Evolutionary conservation across 2,888 invertebrate species (phyloP).

Genomic region (Drosophila mimica): DNA sequence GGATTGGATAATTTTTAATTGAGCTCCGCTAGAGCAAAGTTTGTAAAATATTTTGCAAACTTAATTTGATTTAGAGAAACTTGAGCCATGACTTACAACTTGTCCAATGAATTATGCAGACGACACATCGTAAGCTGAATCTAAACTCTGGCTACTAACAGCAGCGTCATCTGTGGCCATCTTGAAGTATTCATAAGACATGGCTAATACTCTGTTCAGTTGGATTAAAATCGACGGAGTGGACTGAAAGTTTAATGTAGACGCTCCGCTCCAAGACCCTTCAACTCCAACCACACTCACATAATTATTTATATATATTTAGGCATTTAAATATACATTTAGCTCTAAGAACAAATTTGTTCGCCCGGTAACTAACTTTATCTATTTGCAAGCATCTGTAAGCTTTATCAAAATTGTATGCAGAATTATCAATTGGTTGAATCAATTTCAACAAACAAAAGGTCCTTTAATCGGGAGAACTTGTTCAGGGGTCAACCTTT

Average conservation of each 20-base stretch:
- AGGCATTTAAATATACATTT: neutral
- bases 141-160: conserved; percentile 23
- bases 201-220: conserved; percentile 10
- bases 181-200: conserved; percentile 68
- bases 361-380: too few relatives aligned
- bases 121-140: conserved; percentile 48
- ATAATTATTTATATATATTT: neutral
- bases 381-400: too few relatives aligned
- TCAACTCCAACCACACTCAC: neutral
- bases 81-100: conserved; percentile 72
- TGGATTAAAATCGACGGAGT: neutral
- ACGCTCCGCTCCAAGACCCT: neutral
- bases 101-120: conserved; percentile 73
- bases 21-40: conserved; percentile 62
- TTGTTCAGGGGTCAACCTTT: neutral
- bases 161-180: conserved; percentile 37
- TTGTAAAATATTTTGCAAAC: conserved; percentile 71
- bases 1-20: conserved; percentile 71
- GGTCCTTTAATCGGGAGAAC: neutral
- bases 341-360: neutral
- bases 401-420: neutral
- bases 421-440: neutral
- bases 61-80: conserved; percentile 76
- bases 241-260: neutral
- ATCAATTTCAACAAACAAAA: neutral